These are phyloP conservation scores for Remorina albescens DNA, from an alignment of 2,797 vertebrate genomes.

Conservation along the genomic window DNA sequence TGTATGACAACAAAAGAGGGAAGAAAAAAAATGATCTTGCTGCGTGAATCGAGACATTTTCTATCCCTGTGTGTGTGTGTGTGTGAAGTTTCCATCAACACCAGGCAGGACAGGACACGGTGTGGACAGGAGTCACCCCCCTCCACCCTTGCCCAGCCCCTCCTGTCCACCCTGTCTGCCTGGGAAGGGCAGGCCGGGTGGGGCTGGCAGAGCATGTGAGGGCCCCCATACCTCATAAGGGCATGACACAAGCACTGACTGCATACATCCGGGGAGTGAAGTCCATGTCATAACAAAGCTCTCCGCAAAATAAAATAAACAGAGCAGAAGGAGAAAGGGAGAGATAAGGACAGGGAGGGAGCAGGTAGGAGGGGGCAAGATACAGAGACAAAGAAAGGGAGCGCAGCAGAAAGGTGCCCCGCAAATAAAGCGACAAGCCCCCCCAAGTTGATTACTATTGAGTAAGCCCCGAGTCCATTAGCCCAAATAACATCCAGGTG, in stretches of 20 bases:
- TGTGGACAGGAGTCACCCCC: constrained; percentile 68
- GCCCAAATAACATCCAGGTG: constrained; percentile 88
- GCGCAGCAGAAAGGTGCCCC: constrained; percentile 57
- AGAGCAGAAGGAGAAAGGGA: constrained; percentile 54
- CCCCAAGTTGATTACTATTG: constrained; percentile 84
- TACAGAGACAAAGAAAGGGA: constrained; percentile 39
- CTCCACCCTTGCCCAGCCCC: constrained; percentile 43
- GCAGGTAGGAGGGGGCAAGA: constrained; percentile 44
- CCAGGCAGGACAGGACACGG: constrained; percentile 63
- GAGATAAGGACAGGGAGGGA: constrained; percentile 66
- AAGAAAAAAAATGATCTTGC: constrained; percentile 35
- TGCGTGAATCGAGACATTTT: constrained; percentile 32
- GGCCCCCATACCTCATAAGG: constrained; percentile 83
- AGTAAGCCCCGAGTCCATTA: constrained; percentile 85
- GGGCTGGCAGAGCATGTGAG: constrained; percentile 65
- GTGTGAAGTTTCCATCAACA: constrained; percentile 58
- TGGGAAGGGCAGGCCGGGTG: constrained; percentile 70
- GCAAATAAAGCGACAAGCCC: constrained; percentile 79
- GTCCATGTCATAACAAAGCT: constrained; percentile 80
- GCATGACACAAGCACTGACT: constrained; percentile 82
- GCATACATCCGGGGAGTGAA: constrained; percentile 80
- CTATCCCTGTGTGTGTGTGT: constrained; percentile 21
- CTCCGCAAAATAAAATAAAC: constrained; percentile 81
- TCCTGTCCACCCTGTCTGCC: constrained; percentile 32
- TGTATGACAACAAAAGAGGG: constrained; percentile 54